phyloP scores from a whole-genome alignment of 2,888 invertebrate species.

The Campopleginae sp. region DNA sequence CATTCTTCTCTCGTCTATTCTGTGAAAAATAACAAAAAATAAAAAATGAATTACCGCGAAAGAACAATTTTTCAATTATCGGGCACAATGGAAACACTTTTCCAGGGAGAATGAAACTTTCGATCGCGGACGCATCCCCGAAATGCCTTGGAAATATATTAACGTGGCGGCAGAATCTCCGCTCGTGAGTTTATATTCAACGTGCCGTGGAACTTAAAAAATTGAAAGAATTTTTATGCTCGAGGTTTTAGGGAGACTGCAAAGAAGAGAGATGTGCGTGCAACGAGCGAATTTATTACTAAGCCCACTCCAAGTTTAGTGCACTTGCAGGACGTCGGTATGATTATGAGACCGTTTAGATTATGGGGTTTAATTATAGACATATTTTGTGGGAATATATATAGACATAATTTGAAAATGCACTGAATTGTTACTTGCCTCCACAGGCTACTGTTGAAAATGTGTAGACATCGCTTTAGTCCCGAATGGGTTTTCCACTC shows the following conservation, averaged over 20 bases:
- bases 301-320: conserved; percentile 19
- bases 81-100: background rate
- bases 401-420: too few species aligned
- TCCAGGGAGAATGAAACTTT: background rate
- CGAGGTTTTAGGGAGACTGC: background rate
- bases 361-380: conserved; percentile 78
- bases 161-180: background rate
- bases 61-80: background rate
- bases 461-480: too few species aligned
- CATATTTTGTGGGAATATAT: conserved; percentile 78
- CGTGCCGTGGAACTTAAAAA: conserved; percentile 1
- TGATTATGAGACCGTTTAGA: conserved; percentile 32
- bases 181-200: background rate
- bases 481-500: too few species aligned
- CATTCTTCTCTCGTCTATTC: too few species aligned
- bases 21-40: background rate
- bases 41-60: background rate
- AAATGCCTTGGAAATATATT: conserved; percentile 5
- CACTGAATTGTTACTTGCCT: too few species aligned
- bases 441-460: too few species aligned
- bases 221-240: conserved; percentile 38
- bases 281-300: conserved; percentile 24
- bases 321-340: background rate
- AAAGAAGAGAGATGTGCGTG: conserved; percentile 21
- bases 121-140: background rate